These are phyloP conservation scores for Oncorhynchus mykiss DNA, from an alignment of 2,113 vertebrate species.

Conservation along the genomic window DNA sequence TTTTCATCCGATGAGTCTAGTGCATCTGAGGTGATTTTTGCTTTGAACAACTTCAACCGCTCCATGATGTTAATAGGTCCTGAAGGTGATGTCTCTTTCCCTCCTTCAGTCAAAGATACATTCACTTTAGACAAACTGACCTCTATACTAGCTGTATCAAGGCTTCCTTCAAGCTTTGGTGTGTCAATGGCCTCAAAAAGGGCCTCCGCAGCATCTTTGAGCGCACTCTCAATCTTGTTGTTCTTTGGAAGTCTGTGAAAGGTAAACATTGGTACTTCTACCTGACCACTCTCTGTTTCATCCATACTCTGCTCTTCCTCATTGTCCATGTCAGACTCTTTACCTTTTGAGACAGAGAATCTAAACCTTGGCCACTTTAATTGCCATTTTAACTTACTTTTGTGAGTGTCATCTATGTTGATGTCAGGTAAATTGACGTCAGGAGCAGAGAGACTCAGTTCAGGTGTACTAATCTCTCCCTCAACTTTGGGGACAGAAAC, in stretches of 20 bases:
- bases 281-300: not conserved
- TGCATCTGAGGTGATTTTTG: slow-evolving; percentile 37
- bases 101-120: not conserved
- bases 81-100: no score
- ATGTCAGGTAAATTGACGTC: slow-evolving; percentile 24
- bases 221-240: not conserved
- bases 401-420: slow-evolving; percentile 37
- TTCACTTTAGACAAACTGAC: not conserved
- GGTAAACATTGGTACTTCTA: slow-evolving; percentile 62
- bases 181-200: no score
- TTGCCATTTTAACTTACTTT: slow-evolving; percentile 53
- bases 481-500: slow-evolving; percentile 26
- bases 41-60: slow-evolving; percentile 59
- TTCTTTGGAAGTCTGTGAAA: slow-evolving; percentile 58
- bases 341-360: not conserved
- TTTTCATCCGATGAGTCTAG: slow-evolving; percentile 43
- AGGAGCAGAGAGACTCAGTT: slow-evolving; percentile 33
- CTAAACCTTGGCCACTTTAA: slow-evolving; percentile 52
- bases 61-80: slow-evolving; percentile 59
- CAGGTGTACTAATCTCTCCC: slow-evolving; percentile 16
- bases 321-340: not conserved
- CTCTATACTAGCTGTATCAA: no score
- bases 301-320: slow-evolving; percentile 8
- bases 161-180: no score
- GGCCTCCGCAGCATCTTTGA: no score